phyloP scores from a whole-genome alignment of 2,797 vertebrate species.

The Aulostomus chinensis region DNA sequence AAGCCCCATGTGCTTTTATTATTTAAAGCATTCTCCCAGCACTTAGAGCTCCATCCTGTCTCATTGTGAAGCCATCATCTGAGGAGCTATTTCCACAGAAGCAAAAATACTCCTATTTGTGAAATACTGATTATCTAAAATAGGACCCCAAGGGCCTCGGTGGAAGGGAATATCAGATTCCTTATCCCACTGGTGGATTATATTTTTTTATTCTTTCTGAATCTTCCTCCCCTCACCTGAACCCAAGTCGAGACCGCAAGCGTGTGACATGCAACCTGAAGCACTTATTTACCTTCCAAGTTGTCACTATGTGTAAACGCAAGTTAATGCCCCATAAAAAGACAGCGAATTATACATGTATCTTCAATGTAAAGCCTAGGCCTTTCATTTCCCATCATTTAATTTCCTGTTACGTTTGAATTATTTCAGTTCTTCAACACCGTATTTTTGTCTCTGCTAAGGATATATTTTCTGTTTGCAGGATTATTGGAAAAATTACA shows the following conservation, averaged over 20 bases:
- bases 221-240: constrained; percentile 12
- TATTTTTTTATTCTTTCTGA: constrained; percentile 1
- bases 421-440: no score
- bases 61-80: constrained; percentile 73
- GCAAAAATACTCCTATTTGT: constrained; percentile 72
- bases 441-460: no score
- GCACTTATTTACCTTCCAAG: no score
- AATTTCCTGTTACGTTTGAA: no score
- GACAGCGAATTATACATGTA: no score
- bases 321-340: no score
- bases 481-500: no score
- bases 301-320: no score
- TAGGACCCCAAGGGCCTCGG: constrained; percentile 56
- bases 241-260: neutral
- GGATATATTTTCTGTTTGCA: no score
- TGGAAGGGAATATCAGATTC: constrained; percentile 59
- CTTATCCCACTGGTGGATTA: constrained; percentile 55
- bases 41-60: constrained; percentile 64
- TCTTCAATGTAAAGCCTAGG: no score
- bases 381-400: no score
- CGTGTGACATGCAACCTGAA: neutral
- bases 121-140: constrained; percentile 73
- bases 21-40: constrained; percentile 72
- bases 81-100: constrained; percentile 67
- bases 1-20: constrained; percentile 76